Base-by-base conservation (phyloP, 2,113 vertebrate species). In the Neotoma lepida region DNA sequence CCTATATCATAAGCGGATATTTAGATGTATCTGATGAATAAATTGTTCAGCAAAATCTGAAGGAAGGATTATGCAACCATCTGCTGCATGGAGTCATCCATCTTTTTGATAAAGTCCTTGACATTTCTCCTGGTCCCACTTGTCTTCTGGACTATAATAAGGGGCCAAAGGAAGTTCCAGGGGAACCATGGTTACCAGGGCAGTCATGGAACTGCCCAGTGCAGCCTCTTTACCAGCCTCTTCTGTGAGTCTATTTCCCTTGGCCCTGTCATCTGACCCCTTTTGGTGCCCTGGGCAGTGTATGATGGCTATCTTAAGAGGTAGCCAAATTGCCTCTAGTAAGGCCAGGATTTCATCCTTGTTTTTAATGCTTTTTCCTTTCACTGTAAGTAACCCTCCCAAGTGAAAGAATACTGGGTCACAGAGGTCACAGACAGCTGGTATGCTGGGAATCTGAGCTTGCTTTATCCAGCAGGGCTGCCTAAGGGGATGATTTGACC, bases 101-200 rank as follows among this genome's bases (percentile, higher is more conserved):
- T 24, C 8, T 2, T 24, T 80, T 56, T 10, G 4, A 14, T 56
- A 80, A 20, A n/a, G 18, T 35, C 28, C 9, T 80, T 80, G 77
- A 80, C 51, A 56, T 22, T 56, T 56, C 4, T 35, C 51, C 9
- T 56, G 20, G 10, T 64, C 56, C 17, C 20, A 10, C 39, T 64
- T 64, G 5, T 56, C 18, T 56, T 56, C 20, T 44, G 9, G 4
- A 4, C 33, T 39, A 12, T 26, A n/a, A 9, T 54, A 22, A 39
- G 20, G 76, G 2, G 9, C 22, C 0, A 0, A 17, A 51, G 8
- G 20, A 56, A 81, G 33, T 18, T n/a, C 10, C 3, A 1, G 35
- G 20, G n/a, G 24, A 12, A 56, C 22, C 20, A 58, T 39, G 22
- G 51, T 9, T 39, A 81, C 12, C 20, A 58, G 12, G 9, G 9